Percentiles rank a stretch among this genome's conserved stretches.
Evolutionary conservation across 2,113 vertebrate species (phyloP).

Genomic region (Caranx melampygus): DNA sequence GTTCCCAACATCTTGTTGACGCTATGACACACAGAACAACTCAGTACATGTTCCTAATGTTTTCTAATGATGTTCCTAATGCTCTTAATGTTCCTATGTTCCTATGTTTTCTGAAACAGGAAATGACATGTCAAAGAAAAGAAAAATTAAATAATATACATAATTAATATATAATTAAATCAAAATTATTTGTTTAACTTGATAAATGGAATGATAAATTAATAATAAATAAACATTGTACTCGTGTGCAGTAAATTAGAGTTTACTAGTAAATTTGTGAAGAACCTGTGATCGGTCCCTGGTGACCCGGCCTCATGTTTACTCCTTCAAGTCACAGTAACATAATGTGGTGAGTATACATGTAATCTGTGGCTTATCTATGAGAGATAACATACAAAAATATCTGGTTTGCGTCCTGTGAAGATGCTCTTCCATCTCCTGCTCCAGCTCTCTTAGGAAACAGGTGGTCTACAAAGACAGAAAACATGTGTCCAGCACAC

Average conservation of each 20-base stretch:
- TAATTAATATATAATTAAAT: no score
- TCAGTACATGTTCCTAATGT: no score
- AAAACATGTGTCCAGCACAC: slow-evolving; percentile 53
- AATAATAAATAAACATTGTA: not conserved
- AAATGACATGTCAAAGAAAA: no score
- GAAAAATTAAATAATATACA: no score
- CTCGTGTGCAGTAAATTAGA: not conserved
- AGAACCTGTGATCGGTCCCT: not conserved
- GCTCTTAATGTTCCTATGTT: no score
- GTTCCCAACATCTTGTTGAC: no score
- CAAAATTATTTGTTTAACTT: no score
- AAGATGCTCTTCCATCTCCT: slow-evolving; percentile 31
- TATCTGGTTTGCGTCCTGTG: slow-evolving; percentile 15
- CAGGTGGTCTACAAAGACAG: slow-evolving; percentile 31
- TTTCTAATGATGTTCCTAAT: no score
- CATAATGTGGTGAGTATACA: not conserved
- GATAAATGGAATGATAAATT: not conserved
- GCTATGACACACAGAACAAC: no score
- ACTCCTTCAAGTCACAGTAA: not conserved
- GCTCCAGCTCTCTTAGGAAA: slow-evolving; percentile 36
- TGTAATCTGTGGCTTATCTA: slow-evolving; percentile 4
- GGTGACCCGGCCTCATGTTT: not conserved
- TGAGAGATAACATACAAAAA: slow-evolving; percentile 3
- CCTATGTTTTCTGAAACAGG: no score
- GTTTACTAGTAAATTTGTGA: not conserved